Evolutionary conservation across 2,888 invertebrate species (phyloP), one percentile per base, ranked within the genome.

Genomic region (Drosophila paucipuncta): DNA sequence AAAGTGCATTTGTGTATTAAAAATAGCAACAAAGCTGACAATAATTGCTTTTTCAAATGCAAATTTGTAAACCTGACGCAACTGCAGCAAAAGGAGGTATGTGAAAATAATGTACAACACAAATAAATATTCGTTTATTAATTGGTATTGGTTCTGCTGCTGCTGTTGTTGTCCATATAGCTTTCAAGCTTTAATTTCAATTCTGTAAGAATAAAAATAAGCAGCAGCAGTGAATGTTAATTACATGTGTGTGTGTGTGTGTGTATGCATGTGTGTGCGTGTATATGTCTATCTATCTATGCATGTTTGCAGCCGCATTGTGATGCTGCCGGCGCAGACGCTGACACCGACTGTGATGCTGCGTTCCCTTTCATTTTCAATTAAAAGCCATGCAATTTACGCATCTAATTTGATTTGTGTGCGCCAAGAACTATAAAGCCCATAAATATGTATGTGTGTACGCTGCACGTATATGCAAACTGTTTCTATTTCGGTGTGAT

Each of bases 1-100:
- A 63, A 79, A 65, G 33, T 64, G 43, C 50, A 66, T 22, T 70
- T 79, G 62, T 80, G 70, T 65, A 74, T 83, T 70, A 71, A 83
- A 82, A 75, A 75, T 79, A 75, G 53, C 57, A 62, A 59, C 30
- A 55, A 63, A 13, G 2, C 53, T 30, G 16, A 39, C 30, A 62
- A 65, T 41, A 54, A 68, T 30, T 68, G 39, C 10, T 37, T 30
- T 55, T 54, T 47, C 74, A 57, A 67, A 69, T 69, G 68, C 25
- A 59, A 61, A 64, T 67, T 66, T 43, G 18, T 33, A 61, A 54
- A 35, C 18, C 52, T 16, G 49, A 22, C 50, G 9, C 49, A 30
- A 58, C 50, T 22, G 39, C 43, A 39, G 50, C 28, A 53, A 62
- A 68, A 73, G 68, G 66, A 82, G 75, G 83, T 78, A 64, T 25